Percentiles rank a stretch among this genome's conserved stretches.
phyloP scores from a whole-genome alignment of 2,113 vertebrate species.

The Chroicocephalus ridibundus region DNA sequence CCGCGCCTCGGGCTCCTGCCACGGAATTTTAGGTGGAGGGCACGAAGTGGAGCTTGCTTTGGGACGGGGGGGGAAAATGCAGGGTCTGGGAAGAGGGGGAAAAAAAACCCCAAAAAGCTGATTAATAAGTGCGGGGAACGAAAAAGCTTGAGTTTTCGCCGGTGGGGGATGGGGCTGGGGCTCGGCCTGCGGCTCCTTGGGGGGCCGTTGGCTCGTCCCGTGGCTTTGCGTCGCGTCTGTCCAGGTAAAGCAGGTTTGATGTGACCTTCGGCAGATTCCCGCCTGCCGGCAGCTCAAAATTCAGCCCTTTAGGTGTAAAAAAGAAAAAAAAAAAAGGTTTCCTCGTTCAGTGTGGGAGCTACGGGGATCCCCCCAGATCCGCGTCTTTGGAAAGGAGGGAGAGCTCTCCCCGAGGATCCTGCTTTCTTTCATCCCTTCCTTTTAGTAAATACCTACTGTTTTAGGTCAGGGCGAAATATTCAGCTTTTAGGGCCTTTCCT shows the following conservation, averaged over 20 bases:
- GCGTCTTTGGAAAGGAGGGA: not conserved
- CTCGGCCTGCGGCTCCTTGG: not conserved
- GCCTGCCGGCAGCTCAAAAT: not conserved
- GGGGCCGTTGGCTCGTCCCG: not conserved
- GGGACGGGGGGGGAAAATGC: not conserved
- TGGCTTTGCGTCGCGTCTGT: not conserved
- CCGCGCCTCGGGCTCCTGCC: fast-evolving
- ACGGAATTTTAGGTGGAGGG: not conserved
- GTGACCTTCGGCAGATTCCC: not conserved
- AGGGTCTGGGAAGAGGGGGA: not conserved
- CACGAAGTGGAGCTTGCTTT: not conserved
- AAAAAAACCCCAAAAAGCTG: not conserved
- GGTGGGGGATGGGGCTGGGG: not conserved
- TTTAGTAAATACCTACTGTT: not conserved
- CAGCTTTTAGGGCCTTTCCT: fast-evolving
- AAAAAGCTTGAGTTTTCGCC: fast-evolving
- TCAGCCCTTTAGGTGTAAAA: not conserved
- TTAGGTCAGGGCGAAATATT: not conserved
- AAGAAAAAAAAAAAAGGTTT: not conserved
- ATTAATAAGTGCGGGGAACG: not conserved
- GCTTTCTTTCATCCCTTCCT: not conserved
- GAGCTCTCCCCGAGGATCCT: not conserved
- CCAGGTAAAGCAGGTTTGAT: not conserved
- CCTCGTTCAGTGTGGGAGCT: not conserved
- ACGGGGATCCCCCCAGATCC: too few relatives aligned